Percentiles rank a stretch among this genome's conserved stretches.
Conservation (phyloP, 2,113 vertebrate species). For the Holacanthus passer region DNA sequence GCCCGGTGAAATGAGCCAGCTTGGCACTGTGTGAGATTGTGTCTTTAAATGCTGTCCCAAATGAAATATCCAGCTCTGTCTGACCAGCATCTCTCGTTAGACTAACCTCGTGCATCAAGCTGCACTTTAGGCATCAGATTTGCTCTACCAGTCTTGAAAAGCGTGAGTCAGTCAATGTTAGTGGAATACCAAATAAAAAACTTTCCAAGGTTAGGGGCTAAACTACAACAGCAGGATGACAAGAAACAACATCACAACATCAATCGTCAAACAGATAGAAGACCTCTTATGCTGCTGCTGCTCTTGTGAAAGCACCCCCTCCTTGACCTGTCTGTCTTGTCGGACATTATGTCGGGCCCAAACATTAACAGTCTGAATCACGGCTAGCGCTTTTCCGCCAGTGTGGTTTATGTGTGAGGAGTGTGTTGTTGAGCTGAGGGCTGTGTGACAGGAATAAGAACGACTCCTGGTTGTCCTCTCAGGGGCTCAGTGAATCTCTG, state of each 20-base stretch:
- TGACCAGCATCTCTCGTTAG: slow-evolving; percentile 3
- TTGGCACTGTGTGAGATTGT: slow-evolving; percentile 3
- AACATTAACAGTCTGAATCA: slow-evolving; percentile 40
- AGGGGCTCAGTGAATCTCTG: slow-evolving; percentile 56
- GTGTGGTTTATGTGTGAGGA: slow-evolving; percentile 38
- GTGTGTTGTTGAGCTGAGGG: slow-evolving; percentile 43
- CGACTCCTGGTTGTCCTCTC: slow-evolving; percentile 50
- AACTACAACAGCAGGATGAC: slow-evolving; percentile 5
- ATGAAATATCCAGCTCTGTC: slow-evolving; percentile 29
- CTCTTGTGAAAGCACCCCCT: neutral
- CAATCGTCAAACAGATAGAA: neutral
- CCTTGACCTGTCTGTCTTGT: slow-evolving; percentile 41
- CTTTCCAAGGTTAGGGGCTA: slow-evolving; percentile 16
- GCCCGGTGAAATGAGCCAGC: slow-evolving; percentile 25
- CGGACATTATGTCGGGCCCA: neutral
- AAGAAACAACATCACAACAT: neutral
- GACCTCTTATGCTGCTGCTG: slow-evolving; percentile 3
- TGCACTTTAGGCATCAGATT: neutral
- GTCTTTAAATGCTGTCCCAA: slow-evolving; percentile 10
- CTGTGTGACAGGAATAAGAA: slow-evolving; percentile 76
- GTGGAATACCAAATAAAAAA: neutral
- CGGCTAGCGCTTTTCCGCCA: neutral
- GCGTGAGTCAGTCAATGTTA: slow-evolving; percentile 1
- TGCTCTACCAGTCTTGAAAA: neutral
- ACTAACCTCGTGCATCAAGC: slow-evolving; percentile 1